Conservation (phyloP, 2,888 invertebrate species). For the Limnephilus lunatus region DNA sequence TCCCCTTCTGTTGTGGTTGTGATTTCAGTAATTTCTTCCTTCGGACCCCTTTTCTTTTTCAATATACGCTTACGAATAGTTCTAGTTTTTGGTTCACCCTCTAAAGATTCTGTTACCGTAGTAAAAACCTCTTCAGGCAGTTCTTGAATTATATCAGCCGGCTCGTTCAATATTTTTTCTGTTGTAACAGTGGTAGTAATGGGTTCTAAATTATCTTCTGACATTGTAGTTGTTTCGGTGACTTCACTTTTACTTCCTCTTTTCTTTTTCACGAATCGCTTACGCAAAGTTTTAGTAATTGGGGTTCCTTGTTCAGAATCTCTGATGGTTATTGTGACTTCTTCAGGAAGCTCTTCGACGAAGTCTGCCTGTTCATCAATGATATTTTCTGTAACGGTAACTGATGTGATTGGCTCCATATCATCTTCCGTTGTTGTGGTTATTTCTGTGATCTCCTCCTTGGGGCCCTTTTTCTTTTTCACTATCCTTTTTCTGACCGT, state of each 20-base stretch:
- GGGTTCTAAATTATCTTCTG: conserved; percentile 65
- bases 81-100: conserved; percentile 68
- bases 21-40: conserved; percentile 72
- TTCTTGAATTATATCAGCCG: conserved; percentile 68
- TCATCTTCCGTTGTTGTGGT: conserved; percentile 71
- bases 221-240: conserved; percentile 68
- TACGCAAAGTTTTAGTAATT: conserved; percentile 70
- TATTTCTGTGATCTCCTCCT: conserved; percentile 72
- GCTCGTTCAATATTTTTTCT: conserved; percentile 68
- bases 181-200: conserved; percentile 64
- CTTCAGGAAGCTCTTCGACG: conserved; percentile 20
- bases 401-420: conserved; percentile 59
- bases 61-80: conserved; percentile 71
- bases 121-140: conserved; percentile 69
- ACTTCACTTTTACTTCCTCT: conserved; percentile 68
- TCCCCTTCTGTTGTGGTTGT: conserved; percentile 67
- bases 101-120: conserved; percentile 69
- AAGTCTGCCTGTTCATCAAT: conserved; percentile 64
- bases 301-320: background rate
- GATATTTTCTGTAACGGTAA: conserved; percentile 68
- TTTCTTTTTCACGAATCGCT: conserved; percentile 71
- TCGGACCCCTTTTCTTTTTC: conserved; percentile 70
- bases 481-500: conserved; percentile 71
- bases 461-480: conserved; percentile 70
- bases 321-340: background rate